These are phyloP conservation scores for Harpalus rubripes DNA, from an alignment of 2,888 invertebrate genomes.

Conservation along the genomic window DNA sequence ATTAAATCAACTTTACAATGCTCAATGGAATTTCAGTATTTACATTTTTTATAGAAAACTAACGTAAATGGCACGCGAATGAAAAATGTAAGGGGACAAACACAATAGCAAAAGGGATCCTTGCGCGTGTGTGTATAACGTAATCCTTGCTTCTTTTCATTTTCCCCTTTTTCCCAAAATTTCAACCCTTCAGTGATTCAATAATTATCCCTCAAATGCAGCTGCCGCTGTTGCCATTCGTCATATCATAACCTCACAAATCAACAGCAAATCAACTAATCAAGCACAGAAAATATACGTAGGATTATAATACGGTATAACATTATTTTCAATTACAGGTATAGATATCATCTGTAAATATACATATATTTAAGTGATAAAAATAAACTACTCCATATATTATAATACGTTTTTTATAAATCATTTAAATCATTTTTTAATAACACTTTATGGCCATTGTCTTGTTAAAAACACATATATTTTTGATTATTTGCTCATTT, in stretches of 20 bases:
- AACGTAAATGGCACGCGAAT: slow-evolving; percentile 23
- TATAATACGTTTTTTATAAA: slow-evolving; percentile 54
- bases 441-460: slow-evolving; percentile 49
- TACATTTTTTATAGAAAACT: slow-evolving; percentile 38
- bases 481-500: slow-evolving; percentile 57
- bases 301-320: slow-evolving; percentile 48
- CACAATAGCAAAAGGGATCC: slow-evolving; percentile 19
- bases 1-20: slow-evolving; percentile 26
- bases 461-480: slow-evolving; percentile 54
- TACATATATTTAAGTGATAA: slow-evolving; percentile 52
- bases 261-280: neutral
- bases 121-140: slow-evolving; percentile 13
- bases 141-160: slow-evolving; percentile 59
- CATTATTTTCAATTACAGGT: slow-evolving; percentile 42
- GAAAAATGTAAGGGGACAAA: slow-evolving; percentile 16
- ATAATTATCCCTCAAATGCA: slow-evolving; percentile 77
- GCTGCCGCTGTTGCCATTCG: slow-evolving; percentile 71
- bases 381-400: slow-evolving; percentile 54
- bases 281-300: slow-evolving; percentile 21
- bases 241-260: neutral
- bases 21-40: slow-evolving; percentile 3
- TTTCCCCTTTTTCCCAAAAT: slow-evolving; percentile 77
- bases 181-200: slow-evolving; percentile 75
- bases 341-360: slow-evolving; percentile 52
- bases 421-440: slow-evolving; percentile 48